Evolutionary conservation across 1,140 invertebrate genomes (phyloP).

Genomic region (Leguminivora glycinivorella): DNA sequence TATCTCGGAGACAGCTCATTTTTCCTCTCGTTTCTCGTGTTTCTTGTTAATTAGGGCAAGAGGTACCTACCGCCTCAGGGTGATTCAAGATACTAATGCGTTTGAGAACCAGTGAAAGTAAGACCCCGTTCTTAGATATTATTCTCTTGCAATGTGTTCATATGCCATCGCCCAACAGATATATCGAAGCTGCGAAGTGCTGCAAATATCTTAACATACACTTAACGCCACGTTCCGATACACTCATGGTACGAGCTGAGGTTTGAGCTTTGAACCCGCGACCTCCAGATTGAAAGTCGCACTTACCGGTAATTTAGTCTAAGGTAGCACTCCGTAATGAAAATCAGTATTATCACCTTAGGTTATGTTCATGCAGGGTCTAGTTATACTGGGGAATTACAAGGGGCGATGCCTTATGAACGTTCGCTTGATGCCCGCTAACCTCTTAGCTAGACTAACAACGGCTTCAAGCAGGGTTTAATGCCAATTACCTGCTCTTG

Average conservation of each 20-base stretch:
- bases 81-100: background rate
- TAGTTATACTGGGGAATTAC: background rate
- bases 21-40: slow-evolving; percentile 49
- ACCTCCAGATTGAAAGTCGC: no score
- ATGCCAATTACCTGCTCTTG: slow-evolving; percentile 63
- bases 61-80: slow-evolving; percentile 26
- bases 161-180: no score
- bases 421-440: background rate
- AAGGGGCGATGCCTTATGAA: background rate
- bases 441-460: slow-evolving; percentile 41
- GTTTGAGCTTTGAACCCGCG: no score
- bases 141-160: no score
- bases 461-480: slow-evolving; percentile 55
- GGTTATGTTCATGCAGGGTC: no score
- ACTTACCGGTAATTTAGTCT: no score
- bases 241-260: no score
- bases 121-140: background rate
- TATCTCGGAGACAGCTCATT: slow-evolving; percentile 35
- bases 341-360: no score
- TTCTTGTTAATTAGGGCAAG: slow-evolving; percentile 60
- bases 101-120: background rate
- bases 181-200: no score
- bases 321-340: no score
- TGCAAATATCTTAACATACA: no score
- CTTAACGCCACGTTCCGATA: no score